phyloP scores from a whole-genome alignment of 2,888 invertebrate genomes.

The Argynnis bischoffii region DNA sequence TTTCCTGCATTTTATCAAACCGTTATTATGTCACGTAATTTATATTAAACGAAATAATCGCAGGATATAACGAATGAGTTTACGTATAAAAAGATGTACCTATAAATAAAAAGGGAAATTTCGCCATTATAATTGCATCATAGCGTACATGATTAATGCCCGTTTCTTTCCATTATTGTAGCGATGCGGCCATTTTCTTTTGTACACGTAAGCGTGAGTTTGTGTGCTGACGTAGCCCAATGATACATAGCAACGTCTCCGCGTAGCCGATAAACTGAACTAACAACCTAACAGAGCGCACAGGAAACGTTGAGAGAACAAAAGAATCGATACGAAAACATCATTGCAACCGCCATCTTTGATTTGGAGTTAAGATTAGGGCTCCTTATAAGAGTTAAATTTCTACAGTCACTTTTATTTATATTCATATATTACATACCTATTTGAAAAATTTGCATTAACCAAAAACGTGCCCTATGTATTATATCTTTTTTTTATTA shows the following conservation, averaged over 20 bases:
- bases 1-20: too few species aligned
- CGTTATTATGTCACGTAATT: too few species aligned
- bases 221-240: slow-evolving; percentile 53
- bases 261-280: slow-evolving; percentile 56
- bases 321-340: slow-evolving; percentile 66
- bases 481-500: too few species aligned
- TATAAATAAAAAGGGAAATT: background rate
- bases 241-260: slow-evolving; percentile 57
- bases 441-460: background rate
- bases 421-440: background rate
- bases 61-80: too few species aligned
- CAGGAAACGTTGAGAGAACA: slow-evolving; percentile 60
- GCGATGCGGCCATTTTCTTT: slow-evolving; percentile 59
- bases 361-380: slow-evolving; percentile 1
- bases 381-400: background rate
- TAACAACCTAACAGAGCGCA: slow-evolving; percentile 54
- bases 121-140: slow-evolving; percentile 10
- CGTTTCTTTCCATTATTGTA: slow-evolving; percentile 36
- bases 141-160: slow-evolving; percentile 17
- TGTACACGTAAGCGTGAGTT: slow-evolving; percentile 55
- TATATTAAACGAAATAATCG: too few species aligned
- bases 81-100: too few species aligned
- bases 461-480: too few species aligned
- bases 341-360: slow-evolving; percentile 44
- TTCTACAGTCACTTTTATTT: background rate